Evolutionary conservation across 2,113 vertebrate genomes (phyloP), one percentile per base, ranked within the genome.

Genomic region (Naja naja): DNA sequence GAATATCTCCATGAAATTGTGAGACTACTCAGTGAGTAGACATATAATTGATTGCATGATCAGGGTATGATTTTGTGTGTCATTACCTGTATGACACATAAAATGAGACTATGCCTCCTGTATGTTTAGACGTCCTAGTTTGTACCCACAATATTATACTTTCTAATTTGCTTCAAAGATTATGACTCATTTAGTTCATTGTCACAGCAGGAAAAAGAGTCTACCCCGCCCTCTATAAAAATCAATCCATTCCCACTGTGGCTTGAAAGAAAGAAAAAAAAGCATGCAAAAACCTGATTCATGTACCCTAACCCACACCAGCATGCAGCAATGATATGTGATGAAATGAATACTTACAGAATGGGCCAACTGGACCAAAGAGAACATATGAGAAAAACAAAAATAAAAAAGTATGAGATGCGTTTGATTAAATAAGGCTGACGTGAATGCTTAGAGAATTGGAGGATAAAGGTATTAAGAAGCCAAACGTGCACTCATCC

Each of bases 261-360:
- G 25, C n/a, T 64, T 74, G 2, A 45, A 55, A 87, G 34, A 69
- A 69, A 23, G 54, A 49, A 23, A 85, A 47, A 49, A 74, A 8
- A 52, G 55, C 95, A 94, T 92, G 94, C 94, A 93, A 22, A 30
- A 92, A 89, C 23, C 87, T 25, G 53, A n/a, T 25, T 27, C 30
- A 14, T 11, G n/a, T 23, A 85, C 10, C 18, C 85, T 89, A 90
- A 60, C 92, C 88, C 91, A 27, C 45, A 88, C 93, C 93, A 90
- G 54, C 96, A 97, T 96, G 95, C 96, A 96, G 87, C 69, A 58
- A 27, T 53, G 94, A 96, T 89, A 96, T 97, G 98, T 95, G 95
- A 98, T 98, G 98, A 96, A 98, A 98, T 98, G 98, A 94, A 95
- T 98, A 98, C 98, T 98, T 97, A 98, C 98, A 94, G 96, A 97